phyloP scores from a whole-genome alignment of 1,140 invertebrate genomes.

The honey bee (Apis mellifera) region Amel_HAv3.1 CM009940.2:919001-919500 shows the following conservation, averaged over 20 bases:
- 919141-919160: conserved; percentile 45
- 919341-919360: background rate
- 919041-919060: background rate
- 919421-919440: background rate
- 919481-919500: background rate
- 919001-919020: conserved; percentile 4
- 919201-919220: conserved; percentile 60
- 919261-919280: conserved; percentile 77
- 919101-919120: conserved; percentile 20
- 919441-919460: conserved; percentile 47
- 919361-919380: conserved; percentile 58
- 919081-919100: conserved; percentile 12
- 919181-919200: conserved; percentile 47
- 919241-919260: conserved; percentile 73
- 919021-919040: conserved; percentile 16
- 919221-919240: conserved; percentile 40
- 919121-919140: conserved; percentile 26
- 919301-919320: conserved; percentile 34
- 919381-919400: conserved; percentile 78
- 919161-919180: conserved; percentile 30
- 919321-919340: conserved; percentile 20
- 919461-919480: conserved; percentile 40
- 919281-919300: conserved; percentile 20
- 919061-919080: background rate
- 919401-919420: conserved; percentile 64